phyloP scores from a whole-genome alignment of 1,140 invertebrate genomes.

The Formica exsecta region DNA sequence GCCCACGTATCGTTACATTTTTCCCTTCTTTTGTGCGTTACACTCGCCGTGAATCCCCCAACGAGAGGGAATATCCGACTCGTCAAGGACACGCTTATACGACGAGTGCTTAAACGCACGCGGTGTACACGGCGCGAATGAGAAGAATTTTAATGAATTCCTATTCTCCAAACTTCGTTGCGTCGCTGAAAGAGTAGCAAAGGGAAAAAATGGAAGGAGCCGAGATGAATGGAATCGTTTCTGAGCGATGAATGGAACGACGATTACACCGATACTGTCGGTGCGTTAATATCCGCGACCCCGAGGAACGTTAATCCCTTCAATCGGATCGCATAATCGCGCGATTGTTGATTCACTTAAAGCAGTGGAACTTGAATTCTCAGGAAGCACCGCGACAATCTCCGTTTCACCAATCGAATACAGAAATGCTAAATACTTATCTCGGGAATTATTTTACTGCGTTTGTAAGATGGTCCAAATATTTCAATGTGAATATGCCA shows the following conservation, averaged over 20 bases:
- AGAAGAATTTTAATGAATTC: slow-evolving; percentile 33
- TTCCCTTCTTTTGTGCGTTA: slow-evolving; percentile 53
- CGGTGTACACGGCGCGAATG: slow-evolving; percentile 2
- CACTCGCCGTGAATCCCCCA: slow-evolving; percentile 61
- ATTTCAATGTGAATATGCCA: not conserved
- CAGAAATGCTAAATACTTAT: not conserved
- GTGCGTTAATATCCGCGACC: not conserved
- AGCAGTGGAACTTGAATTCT: not conserved
- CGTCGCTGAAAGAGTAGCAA: not conserved
- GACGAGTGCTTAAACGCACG: slow-evolving; percentile 53
- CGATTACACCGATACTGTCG: not conserved
- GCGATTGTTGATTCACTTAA: slow-evolving; percentile 13
- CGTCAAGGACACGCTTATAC: slow-evolving; percentile 64
- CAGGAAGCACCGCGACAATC: not conserved
- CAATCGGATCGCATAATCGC: slow-evolving; percentile 21
- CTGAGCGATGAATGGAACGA: not conserved
- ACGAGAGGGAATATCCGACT: slow-evolving; percentile 26
- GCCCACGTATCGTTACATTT: slow-evolving; percentile 39
- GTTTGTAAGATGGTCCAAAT: not conserved
- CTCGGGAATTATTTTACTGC: not conserved
- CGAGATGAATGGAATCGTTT: slow-evolving; percentile 4
- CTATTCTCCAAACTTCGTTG: not conserved
- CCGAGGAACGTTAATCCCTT: not conserved
- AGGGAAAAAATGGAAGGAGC: not conserved
- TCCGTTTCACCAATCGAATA: not conserved